phyloP scores from a whole-genome alignment of 2,797 vertebrate genomes.

The Ibycter americanus region DNA sequence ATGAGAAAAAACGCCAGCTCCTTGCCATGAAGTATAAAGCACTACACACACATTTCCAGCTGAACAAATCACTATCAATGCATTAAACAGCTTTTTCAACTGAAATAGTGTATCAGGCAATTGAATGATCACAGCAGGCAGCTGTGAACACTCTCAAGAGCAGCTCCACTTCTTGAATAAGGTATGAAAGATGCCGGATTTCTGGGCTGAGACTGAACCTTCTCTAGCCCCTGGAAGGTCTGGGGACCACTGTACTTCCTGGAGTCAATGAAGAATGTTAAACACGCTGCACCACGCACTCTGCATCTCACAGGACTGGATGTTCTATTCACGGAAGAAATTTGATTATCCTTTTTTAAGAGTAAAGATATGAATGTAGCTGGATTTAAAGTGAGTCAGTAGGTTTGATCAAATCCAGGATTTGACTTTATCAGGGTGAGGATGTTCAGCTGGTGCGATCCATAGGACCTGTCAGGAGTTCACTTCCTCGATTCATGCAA shows the following conservation, averaged over 20 bases:
- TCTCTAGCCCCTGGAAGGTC: background rate
- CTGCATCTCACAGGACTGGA: background rate
- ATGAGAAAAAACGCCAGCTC: slow-evolving; percentile 23
- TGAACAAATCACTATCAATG: background rate
- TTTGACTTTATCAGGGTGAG: background rate
- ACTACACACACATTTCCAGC: background rate
- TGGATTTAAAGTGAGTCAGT: background rate
- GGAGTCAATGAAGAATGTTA: background rate
- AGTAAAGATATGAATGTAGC: background rate
- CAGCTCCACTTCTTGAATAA: background rate
- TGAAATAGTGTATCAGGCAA: background rate
- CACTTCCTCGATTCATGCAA: background rate
- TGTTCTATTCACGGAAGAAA: accelerated
- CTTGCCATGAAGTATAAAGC: background rate
- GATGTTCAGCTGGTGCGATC: background rate
- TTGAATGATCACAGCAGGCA: slow-evolving; percentile 9
- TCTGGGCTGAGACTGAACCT: background rate
- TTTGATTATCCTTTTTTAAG: background rate
- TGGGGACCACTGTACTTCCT: background rate
- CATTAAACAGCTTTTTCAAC: background rate
- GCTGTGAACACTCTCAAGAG: background rate
- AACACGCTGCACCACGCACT: accelerated
- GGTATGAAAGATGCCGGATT: background rate
- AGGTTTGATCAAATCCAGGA: background rate
- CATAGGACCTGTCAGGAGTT: background rate